Conservation (phyloP, 2,113 vertebrate species). For the Holacanthus passer region DNA sequence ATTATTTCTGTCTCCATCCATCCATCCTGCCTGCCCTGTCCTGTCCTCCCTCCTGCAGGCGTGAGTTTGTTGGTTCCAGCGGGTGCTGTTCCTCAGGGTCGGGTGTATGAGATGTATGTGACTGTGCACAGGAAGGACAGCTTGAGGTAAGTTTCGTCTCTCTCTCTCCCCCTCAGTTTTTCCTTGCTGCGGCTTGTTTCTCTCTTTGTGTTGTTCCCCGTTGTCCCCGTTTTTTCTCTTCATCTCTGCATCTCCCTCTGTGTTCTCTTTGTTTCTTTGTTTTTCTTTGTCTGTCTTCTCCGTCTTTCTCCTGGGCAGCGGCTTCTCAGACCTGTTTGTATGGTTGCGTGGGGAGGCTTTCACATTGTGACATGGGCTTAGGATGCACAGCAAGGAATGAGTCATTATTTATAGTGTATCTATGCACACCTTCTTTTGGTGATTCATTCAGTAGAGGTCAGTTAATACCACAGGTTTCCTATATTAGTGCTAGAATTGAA, state of each 20-base stretch:
- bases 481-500: conserved; percentile 21
- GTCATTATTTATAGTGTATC: conserved; percentile 29
- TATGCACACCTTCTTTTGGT: conserved; percentile 15
- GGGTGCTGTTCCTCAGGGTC: conserved; percentile 94
- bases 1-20: conserved; percentile 39
- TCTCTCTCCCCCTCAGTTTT: not conserved
- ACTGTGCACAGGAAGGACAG: conserved; percentile 98
- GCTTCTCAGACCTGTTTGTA: conserved; percentile 38
- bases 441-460: conserved; percentile 44
- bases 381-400: conserved; percentile 35
- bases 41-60: conserved; percentile 82
- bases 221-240: conserved; percentile 32
- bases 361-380: conserved; percentile 19
- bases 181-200: not conserved
- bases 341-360: conserved; percentile 24
- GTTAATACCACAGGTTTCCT: conserved; percentile 12
- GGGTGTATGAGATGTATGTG: conserved; percentile 98
- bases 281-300: conserved; percentile 32
- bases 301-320: conserved; percentile 7
- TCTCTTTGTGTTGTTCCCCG: not conserved
- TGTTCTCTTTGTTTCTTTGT: conserved; percentile 9
- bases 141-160: conserved; percentile 89
- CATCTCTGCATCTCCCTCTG: conserved; percentile 25
- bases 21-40: conserved; percentile 7
- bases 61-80: conserved; percentile 98